Evolutionary conservation across 2,113 vertebrate species (phyloP), one percentile per base, ranked within the genome.

Genomic region (Aleadryas rufinucha): DNA sequence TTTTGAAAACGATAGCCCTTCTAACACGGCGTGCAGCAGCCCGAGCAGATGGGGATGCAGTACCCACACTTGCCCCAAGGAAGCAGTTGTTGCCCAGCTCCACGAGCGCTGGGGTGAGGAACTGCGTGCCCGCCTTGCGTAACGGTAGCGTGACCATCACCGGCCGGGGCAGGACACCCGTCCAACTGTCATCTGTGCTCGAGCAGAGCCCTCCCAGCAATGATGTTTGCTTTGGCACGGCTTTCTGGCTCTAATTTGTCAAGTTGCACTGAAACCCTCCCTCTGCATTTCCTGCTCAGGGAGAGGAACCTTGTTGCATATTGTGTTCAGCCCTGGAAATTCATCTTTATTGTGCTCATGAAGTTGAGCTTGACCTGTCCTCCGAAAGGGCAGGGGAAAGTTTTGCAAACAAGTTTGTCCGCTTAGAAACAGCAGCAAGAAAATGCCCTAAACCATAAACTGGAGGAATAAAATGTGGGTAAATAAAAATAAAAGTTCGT

Each of bases 271-370:
- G 94, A 96, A 97, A 91, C 96, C 93, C 93, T 97, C 97, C 97
- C 97, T 97, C 89, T 84, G 95, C 94, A 93, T 97, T 98, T 98
- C 96, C 98, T 98, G 96, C 91, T 90, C 33, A 13, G 84, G 92
- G 95, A 95, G 94, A 95, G 90, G 88, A 97, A 88, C 82, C 54
- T 57, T 8, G 70, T 47, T 96, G 88, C 90, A 13, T 74, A 66
- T 97, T 87, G 84, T 68, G 42, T 77, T 65, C 90, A 57, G 94
- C 95, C 70, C 91, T 78, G 88, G 92, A 97, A 95, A 97, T 94
- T 84, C 86, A 64, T 94, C 74, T n/a, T 80, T 54, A 59, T 86
- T 95, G 60, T 92, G 66, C 33, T 93, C n/a, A 14, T 47, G 69
- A 94, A 76, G 92, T 53, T 84, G 89, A 87, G 86, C 79, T 77